phyloP scores from a whole-genome alignment of 2,797 vertebrate species.

The Balearica regulorum region DNA sequence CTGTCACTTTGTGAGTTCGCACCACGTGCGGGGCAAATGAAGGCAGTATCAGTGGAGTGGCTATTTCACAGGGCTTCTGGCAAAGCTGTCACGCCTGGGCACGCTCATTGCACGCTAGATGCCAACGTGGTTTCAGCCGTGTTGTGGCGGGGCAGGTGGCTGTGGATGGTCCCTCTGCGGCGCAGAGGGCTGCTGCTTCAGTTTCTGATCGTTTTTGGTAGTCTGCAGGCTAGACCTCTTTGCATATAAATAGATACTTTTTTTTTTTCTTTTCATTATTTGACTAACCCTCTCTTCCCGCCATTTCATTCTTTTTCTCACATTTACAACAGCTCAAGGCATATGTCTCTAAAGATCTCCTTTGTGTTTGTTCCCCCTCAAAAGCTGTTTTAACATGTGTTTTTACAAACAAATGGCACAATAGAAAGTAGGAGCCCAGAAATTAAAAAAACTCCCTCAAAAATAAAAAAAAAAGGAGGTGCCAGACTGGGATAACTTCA shows the following conservation, averaged over 20 bases:
- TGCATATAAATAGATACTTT: constrained; percentile 1
- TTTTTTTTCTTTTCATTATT: not conserved
- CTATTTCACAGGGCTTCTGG: not conserved
- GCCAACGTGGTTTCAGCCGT: accelerated
- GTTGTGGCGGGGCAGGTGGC: not conserved
- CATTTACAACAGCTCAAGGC: not conserved
- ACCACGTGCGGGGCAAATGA: accelerated
- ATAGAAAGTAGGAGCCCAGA: not conserved
- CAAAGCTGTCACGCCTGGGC: not conserved
- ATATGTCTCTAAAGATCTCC: not conserved
- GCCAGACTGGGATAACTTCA: not conserved
- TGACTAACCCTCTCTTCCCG: not conserved
- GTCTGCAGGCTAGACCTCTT: not conserved
- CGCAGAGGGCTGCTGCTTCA: not conserved
- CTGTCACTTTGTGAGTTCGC: not conserved
- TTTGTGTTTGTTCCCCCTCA: not conserved
- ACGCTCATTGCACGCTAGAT: accelerated
- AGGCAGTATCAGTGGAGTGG: accelerated
- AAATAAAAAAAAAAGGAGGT: not conserved
- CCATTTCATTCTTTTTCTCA: not conserved
- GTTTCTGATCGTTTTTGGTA: not conserved
- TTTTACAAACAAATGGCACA: not conserved
- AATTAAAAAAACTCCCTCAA: not conserved
- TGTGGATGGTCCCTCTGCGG: not conserved
- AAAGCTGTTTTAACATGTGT: not conserved